Evolutionary conservation across 2,797 vertebrate species (phyloP), one percentile per base, ranked within the genome.

Genomic region (Peromyscus aztecus): DNA sequence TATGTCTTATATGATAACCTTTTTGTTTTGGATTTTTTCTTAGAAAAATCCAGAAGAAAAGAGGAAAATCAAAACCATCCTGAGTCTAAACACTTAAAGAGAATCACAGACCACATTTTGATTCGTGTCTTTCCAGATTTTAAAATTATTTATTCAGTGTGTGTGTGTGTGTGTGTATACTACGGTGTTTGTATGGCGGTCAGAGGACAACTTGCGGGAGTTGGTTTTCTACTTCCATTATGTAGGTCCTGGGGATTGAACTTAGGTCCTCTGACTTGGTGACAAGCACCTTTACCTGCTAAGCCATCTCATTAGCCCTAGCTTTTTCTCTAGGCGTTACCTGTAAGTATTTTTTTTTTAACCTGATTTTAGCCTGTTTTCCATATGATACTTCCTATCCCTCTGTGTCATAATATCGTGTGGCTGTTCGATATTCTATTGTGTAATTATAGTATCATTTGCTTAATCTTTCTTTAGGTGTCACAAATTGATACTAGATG

Each of bases 21-120:
- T 97, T 96, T 91, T 73, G 46, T 69, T 96, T 84, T 52, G 52
- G 31, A 77, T 43, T 49, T 71, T 87, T 81, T 88, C 83, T 91
- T 91, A 52, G 46, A 80, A 69, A 76, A 91, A 31, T 67, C 89
- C 52, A 90, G 52, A 69, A 71, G 27, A 78, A 91, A 71, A 78
- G 40, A 71, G 14, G 49, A 94, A 90, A 94, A 49, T 90, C 46
- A 85, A 96, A 92, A 73, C 3, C 14, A 19, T 67, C 12, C 7
- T 4, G 75, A 84, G 78, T 85, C 24, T 7, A 92, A 93, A 69
- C 11, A 69, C 49, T 27, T 89, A 77, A 93, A 91, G 84, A 57
- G 61, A 93, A 73, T 55, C 65, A 85, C 59, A 89, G 69, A 24
- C 31, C 27, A 69, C 59, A 77, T 85, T 94, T 94, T 87, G 55